Base-by-base conservation (phyloP, 1,140 invertebrate species). In the Bombus waltoni region DNA sequence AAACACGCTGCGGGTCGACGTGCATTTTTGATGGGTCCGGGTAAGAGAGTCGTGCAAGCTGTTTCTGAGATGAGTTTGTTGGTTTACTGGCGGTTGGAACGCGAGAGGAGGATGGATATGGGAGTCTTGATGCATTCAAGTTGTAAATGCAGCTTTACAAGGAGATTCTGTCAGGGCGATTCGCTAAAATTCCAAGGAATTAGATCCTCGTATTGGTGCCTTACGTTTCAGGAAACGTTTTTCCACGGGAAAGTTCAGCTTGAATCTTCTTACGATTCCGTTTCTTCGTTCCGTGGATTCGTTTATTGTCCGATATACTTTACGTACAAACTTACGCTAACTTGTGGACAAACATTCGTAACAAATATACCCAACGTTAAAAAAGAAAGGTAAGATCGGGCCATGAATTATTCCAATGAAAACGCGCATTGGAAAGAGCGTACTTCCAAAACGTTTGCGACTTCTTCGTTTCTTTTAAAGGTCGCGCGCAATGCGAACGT, bases 1-100 rank as follows among this genome's bases (percentile, higher is more conserved):
- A 62, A 62, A 59, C 44, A 62, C 25, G 74, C 53, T 73, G 42
- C n/a, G 42, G 72, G 28, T 44, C 72, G 40, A 73, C n/a, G 42
- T 73, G 42, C 72, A 73, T 73, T n/a, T 73, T 73, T 73, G 42
- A 73, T 44, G 42, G 18, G n/a, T 11, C 13, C 8, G 40, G 28
- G 15, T 47, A 22, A 44, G 6, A 13, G 18, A 40, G 38, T 13
- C 25, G 42, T 18, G 42, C n/a, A 73, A 44, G 42, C 15, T 73
- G 15, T 32, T 73, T 32, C n/a, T 22, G 15, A 18, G 40, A 72
- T 72, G 28, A 73, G 42, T 44, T 73, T 73, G 72, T 32, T 15
- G 42, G 40, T 18, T 28, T 18, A 13, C 28, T 4, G 42, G 28
- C 32, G 13, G 71, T 22, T 22, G 42, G n/a, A 73, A 73, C n/a